Base-by-base conservation (phyloP, 2,797 vertebrate genomes). In the Orestias chungarensis region DNA sequence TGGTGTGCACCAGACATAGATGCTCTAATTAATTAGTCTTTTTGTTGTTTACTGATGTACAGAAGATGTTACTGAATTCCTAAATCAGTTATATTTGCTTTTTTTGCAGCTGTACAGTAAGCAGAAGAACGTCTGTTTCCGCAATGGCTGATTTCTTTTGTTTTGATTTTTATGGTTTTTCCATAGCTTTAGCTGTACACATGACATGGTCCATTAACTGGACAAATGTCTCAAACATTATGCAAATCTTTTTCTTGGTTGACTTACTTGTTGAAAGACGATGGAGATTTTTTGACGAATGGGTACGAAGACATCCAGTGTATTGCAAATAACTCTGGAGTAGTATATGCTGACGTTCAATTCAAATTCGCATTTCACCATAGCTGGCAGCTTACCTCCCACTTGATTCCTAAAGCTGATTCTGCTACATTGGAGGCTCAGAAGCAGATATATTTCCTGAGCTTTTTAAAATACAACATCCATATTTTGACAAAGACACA, bases 331-430 rank as follows among this genome's bases (percentile, higher is more conserved):
- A 46, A 67, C 68, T n/a, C n/a, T 78, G 74, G 12, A 85, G 77
- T 73, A 44, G 72, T 82, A 82, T 62, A 76, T 73, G 73, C 64
- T 2, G 12, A 55, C 61, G 68, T 73, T 68, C 71, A 64, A 67
- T 82, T 82, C 54, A 84, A 90, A 91, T 90, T 91, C 86, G 88
- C 87, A 88, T 73, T 85, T 84, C 72, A 82, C 86, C 73, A 74
- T 76, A 11, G 40, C 71, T 76, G 73, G 72, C 79, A 68, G 77
- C 66, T 70, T 40, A 33, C 4, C 7, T 62, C 79, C 66, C 74
- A 71, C 62, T 72, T 77, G 80, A 85, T 81, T 88, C 77, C 52
- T 70, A 77, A 82, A 73, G 47, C 66, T 62, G 62, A 61, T 70
- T 68, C 42, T 64, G 47, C 54, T 72, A 74, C 50, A n/a, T 67